Evolutionary conservation across 2,888 invertebrate genomes (phyloP), one percentile per base, ranked within the genome.

Genomic region (Rhingia campestris): DNA sequence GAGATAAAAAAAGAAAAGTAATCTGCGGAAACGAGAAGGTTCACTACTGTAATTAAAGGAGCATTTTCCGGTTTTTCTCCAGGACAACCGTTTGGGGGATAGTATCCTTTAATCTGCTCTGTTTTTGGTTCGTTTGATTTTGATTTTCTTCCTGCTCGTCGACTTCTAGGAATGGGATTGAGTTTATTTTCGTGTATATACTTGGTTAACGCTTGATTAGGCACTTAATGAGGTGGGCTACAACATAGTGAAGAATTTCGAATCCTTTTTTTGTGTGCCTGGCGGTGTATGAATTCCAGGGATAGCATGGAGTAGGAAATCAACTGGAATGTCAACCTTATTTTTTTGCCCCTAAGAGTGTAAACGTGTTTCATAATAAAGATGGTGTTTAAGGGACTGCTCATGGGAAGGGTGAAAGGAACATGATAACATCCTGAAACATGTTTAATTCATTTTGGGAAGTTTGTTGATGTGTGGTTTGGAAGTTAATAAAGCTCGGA

Each of bases 201-300:
- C 58, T 64, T 61, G 49, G 69, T 69, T 69, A 80, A 88, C 89
- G 88, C 88, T 88, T 89, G 90, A 89, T 89, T 89, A 89, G 89
- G 87, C 89, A 87, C 90, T 88, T 88, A 89, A 89, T 90, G 89
- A 89, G 88, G 88, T 90, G 89, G 88, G 86, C 88, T 86, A 87
- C 87, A 87, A 87, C 87, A 87, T 43, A 51, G 39, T 56, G 14
- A 51, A 35, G 79, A 74, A 66, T 53, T 54, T 51, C 35, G 69
- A 69, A 73, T 74, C 64, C 64, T 70, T 80, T 74, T 56, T 58
- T 33, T 47, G 1, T 47, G 4, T 32, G 39, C 12, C n/a, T 41
- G 35, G 4, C 6, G 10, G 3, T 43, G 37, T 47, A 35, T 58
- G 69, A n/a, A 51, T 66, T 51, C 51, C 49, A 53, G 58, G 33